A percentile compares a stretch with the other conserved stretches of the same genome.
Evolutionary conservation across 2,113 vertebrate genomes (phyloP).

Genomic region (Malurus elegans): DNA sequence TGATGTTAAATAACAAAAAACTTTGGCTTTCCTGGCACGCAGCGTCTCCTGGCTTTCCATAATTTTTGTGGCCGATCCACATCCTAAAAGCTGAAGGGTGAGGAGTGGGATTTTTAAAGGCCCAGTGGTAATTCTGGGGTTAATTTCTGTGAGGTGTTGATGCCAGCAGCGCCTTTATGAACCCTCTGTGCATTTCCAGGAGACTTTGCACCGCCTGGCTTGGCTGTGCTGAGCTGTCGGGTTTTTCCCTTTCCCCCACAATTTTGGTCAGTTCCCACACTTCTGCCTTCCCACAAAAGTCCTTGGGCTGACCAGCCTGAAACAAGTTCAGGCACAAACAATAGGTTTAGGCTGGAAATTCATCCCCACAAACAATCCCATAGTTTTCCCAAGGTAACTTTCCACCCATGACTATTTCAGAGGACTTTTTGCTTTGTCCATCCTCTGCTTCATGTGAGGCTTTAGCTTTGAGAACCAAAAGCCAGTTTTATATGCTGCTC

Average conservation of each 20-base stretch:
- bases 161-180: rapidly evolving
- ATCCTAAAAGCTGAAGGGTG: background rate
- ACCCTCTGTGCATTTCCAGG: background rate
- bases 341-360: background rate
- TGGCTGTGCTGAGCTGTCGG: background rate
- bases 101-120: slow-evolving; percentile 1
- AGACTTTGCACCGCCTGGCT: background rate
- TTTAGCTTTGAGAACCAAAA: background rate
- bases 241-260: background rate
- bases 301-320: background rate
- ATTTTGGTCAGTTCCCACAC: background rate
- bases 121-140: background rate
- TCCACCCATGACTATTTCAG: background rate
- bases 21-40: background rate
- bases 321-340: background rate
- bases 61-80: background rate
- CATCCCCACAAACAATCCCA: background rate
- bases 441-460: background rate
- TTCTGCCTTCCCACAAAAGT: background rate
- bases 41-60: background rate
- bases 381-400: background rate
- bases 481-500: background rate
- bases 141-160: background rate
- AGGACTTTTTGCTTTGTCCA: background rate
- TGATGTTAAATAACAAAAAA: background rate